A percentile compares a stretch with the other conserved stretches of the same genome.
Evolutionary conservation across 30 jellyfish, hydroid and myxozoan species (phyloP).

Genomic region (Aurelia sp.): DNA sequence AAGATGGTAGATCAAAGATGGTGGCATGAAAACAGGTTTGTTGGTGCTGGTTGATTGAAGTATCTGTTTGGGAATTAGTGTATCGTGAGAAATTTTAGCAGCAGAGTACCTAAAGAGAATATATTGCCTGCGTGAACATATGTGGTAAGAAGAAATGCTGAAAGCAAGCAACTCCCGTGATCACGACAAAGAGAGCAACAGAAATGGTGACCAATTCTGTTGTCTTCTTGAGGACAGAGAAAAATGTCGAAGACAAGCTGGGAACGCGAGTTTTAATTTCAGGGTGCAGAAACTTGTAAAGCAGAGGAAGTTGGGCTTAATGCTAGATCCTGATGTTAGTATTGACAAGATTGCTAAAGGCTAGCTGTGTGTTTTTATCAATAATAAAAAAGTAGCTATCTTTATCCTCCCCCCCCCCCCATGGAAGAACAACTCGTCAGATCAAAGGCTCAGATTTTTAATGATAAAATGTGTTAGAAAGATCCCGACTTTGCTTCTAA

Average conservation of each 20-base stretch:
- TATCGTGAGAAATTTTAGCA: no score
- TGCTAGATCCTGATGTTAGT: conserved; percentile 93
- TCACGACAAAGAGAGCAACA: conserved; percentile 65
- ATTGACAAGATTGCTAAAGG: neutral
- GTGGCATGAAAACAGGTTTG: conserved; percentile 31
- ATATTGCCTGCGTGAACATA: no score
- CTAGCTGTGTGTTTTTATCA: no score
- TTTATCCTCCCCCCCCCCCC: no score
- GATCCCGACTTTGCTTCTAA: no score
- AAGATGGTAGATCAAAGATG: conserved; percentile 25
- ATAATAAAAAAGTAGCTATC: no score
- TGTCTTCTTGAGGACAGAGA: conserved; percentile 92
- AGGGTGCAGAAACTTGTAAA: conserved; percentile 95
- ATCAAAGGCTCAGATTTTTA: no score
- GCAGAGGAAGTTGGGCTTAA: conserved; percentile 87
- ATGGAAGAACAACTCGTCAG: no score
- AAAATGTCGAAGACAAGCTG: conserved; percentile 88
- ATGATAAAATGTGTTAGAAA: no score
- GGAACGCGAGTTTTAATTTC: conserved; percentile 97
- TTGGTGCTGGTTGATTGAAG: no score
- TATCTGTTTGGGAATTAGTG: no score
- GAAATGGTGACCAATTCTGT: conserved; percentile 81
- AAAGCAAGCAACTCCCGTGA: conserved; percentile 63
- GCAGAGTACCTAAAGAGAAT: no score
- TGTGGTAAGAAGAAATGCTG: conserved; percentile 7